Conservation (phyloP, 1,140 invertebrate species). For the Danaus plexippus region DNA sequence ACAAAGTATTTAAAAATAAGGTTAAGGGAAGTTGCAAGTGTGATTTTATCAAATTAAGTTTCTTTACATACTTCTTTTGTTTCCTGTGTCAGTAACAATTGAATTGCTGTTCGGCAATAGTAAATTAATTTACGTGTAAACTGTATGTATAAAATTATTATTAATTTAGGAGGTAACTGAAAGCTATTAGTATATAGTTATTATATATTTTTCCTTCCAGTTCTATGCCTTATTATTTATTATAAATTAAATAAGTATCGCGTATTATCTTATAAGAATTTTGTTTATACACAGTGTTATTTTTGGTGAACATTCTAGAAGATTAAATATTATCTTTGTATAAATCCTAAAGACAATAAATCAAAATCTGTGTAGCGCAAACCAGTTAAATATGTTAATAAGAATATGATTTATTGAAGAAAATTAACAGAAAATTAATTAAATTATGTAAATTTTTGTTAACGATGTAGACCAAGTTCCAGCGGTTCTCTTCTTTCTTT, state of each 20-base stretch:
- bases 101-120: neutral
- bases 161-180: constrained; percentile 12
- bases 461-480: no score
- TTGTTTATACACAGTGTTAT: constrained; percentile 7
- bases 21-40: neutral
- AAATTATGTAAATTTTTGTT: no score
- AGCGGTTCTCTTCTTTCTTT: no score
- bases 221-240: constrained; percentile 59
- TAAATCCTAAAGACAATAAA: constrained; percentile 7
- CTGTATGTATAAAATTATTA: constrained; percentile 7
- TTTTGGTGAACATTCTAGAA: neutral
- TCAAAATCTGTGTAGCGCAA: neutral
- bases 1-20: constrained; percentile 1
- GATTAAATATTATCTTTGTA: neutral
- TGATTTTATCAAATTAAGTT: constrained; percentile 9
- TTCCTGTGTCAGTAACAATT: neutral
- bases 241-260: constrained; percentile 41
- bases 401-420: neutral
- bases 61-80: neutral
- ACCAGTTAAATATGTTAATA: neutral
- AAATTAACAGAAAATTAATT: constrained; percentile 4
- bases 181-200: constrained; percentile 13
- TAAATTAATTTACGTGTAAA: constrained; percentile 1
- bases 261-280: constrained; percentile 6
- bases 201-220: constrained; percentile 46